Conservation (phyloP, 2,888 invertebrate species). For the Electrophaes corylata region DNA sequence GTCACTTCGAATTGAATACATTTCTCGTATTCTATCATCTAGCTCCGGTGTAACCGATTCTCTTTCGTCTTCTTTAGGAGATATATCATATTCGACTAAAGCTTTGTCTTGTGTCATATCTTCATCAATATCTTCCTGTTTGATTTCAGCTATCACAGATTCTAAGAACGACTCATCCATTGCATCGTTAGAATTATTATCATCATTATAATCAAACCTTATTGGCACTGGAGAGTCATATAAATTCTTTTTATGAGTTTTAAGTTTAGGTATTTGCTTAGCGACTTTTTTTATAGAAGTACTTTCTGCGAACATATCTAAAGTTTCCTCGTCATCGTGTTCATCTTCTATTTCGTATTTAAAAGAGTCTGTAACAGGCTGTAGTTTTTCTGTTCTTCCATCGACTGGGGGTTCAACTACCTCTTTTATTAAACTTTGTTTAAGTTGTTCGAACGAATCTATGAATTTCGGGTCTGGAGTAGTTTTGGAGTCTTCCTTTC, state of each 20-base stretch:
- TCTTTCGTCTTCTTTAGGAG: constrained; percentile 54
- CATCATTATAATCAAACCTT: constrained; percentile 54
- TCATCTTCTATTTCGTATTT: constrained; percentile 75
- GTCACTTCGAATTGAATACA: constrained; percentile 54
- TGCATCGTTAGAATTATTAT: constrained; percentile 51
- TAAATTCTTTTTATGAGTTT: constrained; percentile 40
- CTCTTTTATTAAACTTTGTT: constrained; percentile 30
- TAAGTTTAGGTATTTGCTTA: constrained; percentile 36
- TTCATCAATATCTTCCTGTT: constrained; percentile 68
- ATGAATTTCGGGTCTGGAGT: constrained; percentile 37
- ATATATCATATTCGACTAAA: constrained; percentile 74
- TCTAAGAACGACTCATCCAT: constrained; percentile 74
- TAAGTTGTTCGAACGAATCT: constrained; percentile 47
- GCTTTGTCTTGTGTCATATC: constrained; percentile 68
- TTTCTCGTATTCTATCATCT: constrained; percentile 55
- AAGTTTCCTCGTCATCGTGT: constrained; percentile 65
- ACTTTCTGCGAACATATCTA: constrained; percentile 67
- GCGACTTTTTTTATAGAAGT: constrained; percentile 51
- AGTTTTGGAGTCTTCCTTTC: constrained; percentile 9
- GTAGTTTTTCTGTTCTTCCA: constrained; percentile 60
- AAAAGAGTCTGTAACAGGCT: constrained; percentile 73
- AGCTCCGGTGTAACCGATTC: constrained; percentile 70
- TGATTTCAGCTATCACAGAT: constrained; percentile 77
- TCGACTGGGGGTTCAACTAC: constrained; percentile 29
- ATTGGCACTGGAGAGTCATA: constrained; percentile 56